Base-by-base conservation (phyloP, 2,797 vertebrate genomes). In the Mus spretus region DNA sequence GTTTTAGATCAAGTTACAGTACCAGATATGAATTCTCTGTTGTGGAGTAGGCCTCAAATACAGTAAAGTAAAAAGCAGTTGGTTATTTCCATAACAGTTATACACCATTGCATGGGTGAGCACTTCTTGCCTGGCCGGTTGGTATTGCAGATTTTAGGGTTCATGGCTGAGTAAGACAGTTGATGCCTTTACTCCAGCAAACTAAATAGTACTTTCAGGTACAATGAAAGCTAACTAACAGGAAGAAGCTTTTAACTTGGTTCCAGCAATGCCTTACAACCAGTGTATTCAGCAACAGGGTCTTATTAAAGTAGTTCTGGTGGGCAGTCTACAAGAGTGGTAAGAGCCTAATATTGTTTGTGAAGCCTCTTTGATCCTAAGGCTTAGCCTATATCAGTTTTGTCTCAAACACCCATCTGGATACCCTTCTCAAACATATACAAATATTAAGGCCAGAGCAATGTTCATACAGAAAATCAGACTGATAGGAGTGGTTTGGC, bases 351-450 rank as follows among this genome's bases (percentile, higher is more conserved):
- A 28, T 67, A 50, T 85, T 84, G 40, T 84, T 50, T 67, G 17
- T 17, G 61, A 67, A 28, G 17, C 19, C 15, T 67, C 28, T 40
- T 67, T 50, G 44, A 50, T 31, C 63, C 20, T 88, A 57, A 70
- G 37, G 61, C 17, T 92, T 86, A 93, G 79, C 53, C 24, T 82
- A 10, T 70, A 91, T 96, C 24, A 74, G 37, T 95, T 94, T 96
- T 83, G 74, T 92, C 40, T 34, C 17, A 87, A 80, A 57, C 65
- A 94, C 47, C 65, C 17, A 11, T 94, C 75, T 83, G 75, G 20
- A 55, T 95, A 44, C 37, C 87, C 53, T 92, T 86, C 55, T 93
- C 26, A 79, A 59, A 70, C 50, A 96, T 50, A 96, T 44, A 40
- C 83, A 55, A 37, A 72, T 79, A 89, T 34, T 86, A 77, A 94